These are phyloP conservation scores for Brachymystax lenok DNA, from an alignment of 2,797 vertebrate species.

Conservation along the genomic window DNA sequence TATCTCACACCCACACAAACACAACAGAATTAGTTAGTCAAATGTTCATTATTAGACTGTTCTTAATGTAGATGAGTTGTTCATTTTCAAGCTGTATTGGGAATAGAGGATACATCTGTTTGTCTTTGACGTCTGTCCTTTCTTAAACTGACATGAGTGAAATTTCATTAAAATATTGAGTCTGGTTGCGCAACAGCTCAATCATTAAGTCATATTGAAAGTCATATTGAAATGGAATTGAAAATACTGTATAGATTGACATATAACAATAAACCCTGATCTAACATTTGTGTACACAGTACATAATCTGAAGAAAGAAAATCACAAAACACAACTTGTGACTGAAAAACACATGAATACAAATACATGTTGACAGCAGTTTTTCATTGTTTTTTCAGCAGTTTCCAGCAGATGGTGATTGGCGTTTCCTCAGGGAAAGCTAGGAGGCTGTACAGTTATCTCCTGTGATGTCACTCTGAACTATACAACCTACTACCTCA, in stretches of 20 bases:
- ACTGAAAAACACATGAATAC: neutral
- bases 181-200: neutral
- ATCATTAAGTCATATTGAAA: neutral
- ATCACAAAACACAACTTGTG: neutral
- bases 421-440: slow-evolving; percentile 96
- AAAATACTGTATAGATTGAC: neutral
- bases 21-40: neutral
- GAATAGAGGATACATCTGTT: neutral
- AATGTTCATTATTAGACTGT: neutral
- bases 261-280: neutral
- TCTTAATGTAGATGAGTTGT: neutral
- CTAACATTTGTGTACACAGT: neutral
- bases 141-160: neutral
- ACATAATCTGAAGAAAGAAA: neutral
- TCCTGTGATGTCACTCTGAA: slow-evolving; percentile 97
- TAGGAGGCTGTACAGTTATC: slow-evolving; percentile 99
- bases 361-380: neutral
- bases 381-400: neutral
- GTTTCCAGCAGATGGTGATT: slow-evolving; percentile 48
- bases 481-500: slow-evolving; percentile 99
- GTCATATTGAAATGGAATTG: too few relatives aligned
- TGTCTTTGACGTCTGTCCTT: neutral
- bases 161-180: neutral
- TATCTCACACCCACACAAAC: neutral
- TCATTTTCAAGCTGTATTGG: neutral